A percentile compares a stretch with the other conserved stretches of the same genome.
Evolutionary conservation across 1,140 invertebrate species (phyloP).

Genomic region (Hylaeus volcanicus): DNA sequence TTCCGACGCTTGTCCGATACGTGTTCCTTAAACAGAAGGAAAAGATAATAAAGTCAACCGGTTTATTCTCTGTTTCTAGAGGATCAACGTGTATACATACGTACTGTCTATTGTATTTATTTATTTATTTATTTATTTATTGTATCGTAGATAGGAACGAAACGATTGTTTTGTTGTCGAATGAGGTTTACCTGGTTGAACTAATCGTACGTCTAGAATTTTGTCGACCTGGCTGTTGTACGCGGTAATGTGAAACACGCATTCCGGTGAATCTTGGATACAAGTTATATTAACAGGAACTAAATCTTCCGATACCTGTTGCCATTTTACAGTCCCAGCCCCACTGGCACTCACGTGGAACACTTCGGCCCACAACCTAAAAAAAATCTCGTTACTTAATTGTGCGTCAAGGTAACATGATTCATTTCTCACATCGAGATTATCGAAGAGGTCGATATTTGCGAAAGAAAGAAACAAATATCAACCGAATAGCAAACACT

Average conservation of each 20-base stretch:
- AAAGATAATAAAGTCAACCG: background rate
- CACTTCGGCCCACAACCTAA: slow-evolving; percentile 97
- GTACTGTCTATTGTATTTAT: too few species aligned
- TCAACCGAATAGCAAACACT: too few species aligned
- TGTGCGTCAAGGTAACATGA: background rate
- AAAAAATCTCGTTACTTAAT: slow-evolving; percentile 73
- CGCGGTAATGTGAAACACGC: slow-evolving; percentile 98
- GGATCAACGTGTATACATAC: too few species aligned
- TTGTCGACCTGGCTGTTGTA: slow-evolving; percentile 99
- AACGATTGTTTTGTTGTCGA: background rate
- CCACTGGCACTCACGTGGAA: slow-evolving; percentile 96
- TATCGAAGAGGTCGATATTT: background rate
- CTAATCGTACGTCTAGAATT: slow-evolving; percentile 97
- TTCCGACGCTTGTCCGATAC: slow-evolving; percentile 98
- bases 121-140: background rate
- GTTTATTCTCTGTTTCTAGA: too few species aligned
- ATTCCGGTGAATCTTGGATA: slow-evolving; percentile 96
- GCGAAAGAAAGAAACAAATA: background rate
- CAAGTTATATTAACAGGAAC: slow-evolving; percentile 98
- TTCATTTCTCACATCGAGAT: background rate
- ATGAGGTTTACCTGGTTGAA: slow-evolving; percentile 91
- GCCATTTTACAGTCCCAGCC: slow-evolving; percentile 95
- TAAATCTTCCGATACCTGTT: slow-evolving; percentile 97
- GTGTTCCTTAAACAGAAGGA: slow-evolving; percentile 86
- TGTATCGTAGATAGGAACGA: background rate